phyloP scores from a whole-genome alignment of 2,888 invertebrate genomes.

The Drosophila kambysellisi region DNA sequence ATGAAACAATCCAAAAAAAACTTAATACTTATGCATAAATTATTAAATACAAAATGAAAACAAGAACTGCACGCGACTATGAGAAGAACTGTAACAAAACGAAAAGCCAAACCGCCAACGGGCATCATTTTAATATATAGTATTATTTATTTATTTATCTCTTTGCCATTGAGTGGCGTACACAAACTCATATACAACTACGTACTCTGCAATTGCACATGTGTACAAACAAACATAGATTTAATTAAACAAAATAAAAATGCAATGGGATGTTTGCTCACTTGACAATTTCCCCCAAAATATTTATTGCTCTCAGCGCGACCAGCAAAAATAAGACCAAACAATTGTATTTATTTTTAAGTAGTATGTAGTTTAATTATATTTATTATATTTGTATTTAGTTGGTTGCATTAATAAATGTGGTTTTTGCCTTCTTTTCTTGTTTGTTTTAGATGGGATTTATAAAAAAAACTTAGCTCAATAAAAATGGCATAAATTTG shows the following conservation, averaged over 20 bases:
- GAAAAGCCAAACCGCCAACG: conserved; percentile 57
- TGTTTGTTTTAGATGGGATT: conserved; percentile 24
- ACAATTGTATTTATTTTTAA: conserved; percentile 38
- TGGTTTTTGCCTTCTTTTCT: conserved; percentile 8
- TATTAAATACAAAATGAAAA: conserved; percentile 55
- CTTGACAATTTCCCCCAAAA: conserved; percentile 22
- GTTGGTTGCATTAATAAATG: conserved; percentile 53
- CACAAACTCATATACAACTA: conserved; percentile 10
- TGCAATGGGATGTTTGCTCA: conserved; percentile 32
- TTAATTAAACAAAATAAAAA: conserved; percentile 19
- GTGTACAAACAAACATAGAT: background rate
- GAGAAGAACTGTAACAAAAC: conserved; percentile 53
- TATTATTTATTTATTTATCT: conserved; percentile 57
- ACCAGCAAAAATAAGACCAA: conserved; percentile 11
- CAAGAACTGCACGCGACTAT: conserved; percentile 49
- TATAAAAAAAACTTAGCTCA: conserved; percentile 52
- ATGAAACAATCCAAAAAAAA: conserved; percentile 11
- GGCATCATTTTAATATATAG: conserved; percentile 40
- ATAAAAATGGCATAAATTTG: conserved; percentile 65
- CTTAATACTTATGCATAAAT: conserved; percentile 16
- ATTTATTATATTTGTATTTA: conserved; percentile 69
- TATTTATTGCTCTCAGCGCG: conserved; percentile 1
- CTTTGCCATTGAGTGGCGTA: conserved; percentile 41
- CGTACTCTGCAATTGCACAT: background rate
- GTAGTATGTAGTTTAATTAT: conserved; percentile 74